phyloP scores from a whole-genome alignment of 2,888 invertebrate species.

The Periphyllus acericola region DNA sequence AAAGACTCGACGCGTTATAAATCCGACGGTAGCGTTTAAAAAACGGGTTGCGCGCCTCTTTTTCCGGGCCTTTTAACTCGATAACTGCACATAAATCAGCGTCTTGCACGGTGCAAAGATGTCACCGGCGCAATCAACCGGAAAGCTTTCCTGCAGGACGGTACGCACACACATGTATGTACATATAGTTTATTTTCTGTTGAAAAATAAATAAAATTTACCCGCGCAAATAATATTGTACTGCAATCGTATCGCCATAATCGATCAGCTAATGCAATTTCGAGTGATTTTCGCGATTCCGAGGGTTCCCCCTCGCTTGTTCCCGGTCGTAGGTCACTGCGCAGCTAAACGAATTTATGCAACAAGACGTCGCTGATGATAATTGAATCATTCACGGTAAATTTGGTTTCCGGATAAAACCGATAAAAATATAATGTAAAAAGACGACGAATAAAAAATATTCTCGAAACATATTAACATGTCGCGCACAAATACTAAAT shows the following conservation, averaged over 20 bases:
- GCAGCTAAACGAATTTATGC: conserved; percentile 15
- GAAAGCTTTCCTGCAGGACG: conserved; percentile 13
- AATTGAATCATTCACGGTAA: conserved; percentile 39
- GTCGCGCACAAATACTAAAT: background rate
- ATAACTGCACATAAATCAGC: conserved; percentile 51
- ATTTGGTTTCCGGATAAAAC: background rate
- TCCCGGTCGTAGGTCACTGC: conserved; percentile 31
- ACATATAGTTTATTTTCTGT: background rate
- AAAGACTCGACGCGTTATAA: conserved; percentile 35
- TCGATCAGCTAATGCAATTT: conserved; percentile 36
- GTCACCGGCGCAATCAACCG: conserved; percentile 36
- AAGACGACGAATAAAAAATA: background rate
- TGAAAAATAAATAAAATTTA: background rate
- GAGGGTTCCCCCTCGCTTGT: background rate
- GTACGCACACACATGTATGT: background rate
- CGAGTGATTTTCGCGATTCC: conserved; percentile 14
- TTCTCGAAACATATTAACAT: background rate
- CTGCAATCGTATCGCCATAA: background rate
- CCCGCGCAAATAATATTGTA: background rate
- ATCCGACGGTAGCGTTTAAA: conserved; percentile 25
- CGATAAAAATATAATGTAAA: background rate
- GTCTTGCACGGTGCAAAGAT: conserved; percentile 41
- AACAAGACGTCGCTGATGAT: conserved; percentile 20
- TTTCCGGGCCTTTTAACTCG: conserved; percentile 58
- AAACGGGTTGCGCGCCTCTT: conserved; percentile 44